Evolutionary conservation across 2,113 vertebrate species (phyloP).

Genomic region (Trematomus loennbergii): DNA sequence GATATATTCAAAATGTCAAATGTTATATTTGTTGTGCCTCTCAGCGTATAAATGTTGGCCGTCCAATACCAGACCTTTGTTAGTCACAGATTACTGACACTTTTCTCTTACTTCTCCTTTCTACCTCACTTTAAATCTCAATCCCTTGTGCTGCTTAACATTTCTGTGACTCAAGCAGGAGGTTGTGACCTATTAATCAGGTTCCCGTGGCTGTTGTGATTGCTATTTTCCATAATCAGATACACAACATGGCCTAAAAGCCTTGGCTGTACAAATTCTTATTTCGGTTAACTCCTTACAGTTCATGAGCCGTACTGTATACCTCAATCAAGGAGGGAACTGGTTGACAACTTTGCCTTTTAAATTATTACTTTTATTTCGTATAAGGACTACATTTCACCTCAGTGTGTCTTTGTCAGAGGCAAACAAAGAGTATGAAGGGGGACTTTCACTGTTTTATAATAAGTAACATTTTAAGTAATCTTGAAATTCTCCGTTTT

Average conservation of each 20-base stretch:
- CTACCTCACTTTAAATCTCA: constrained; percentile 47
- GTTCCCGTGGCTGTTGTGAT: constrained; percentile 72
- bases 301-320: constrained; percentile 27
- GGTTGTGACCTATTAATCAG: constrained; percentile 68
- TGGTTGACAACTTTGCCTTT: constrained; percentile 44
- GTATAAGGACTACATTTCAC: constrained; percentile 31
- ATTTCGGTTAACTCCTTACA: constrained; percentile 40
- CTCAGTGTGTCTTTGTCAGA: constrained; percentile 49
- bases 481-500: neutral
- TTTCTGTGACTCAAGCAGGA: constrained; percentile 64
- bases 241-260: constrained; percentile 57
- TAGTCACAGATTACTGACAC: constrained; percentile 22
- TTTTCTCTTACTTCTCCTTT: constrained; percentile 36
- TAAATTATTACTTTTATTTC: constrained; percentile 58
- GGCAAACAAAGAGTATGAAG: neutral
- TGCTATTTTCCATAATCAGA: constrained; percentile 72
- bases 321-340: constrained; percentile 33
- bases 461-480: constrained; percentile 13
- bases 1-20: neutral
- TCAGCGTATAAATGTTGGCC: neutral
- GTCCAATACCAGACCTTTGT: constrained; percentile 1
- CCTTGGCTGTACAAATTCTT: constrained; percentile 53
- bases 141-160: constrained; percentile 62
- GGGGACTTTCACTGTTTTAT: neutral
- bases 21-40: constrained; percentile 2